Conservation (phyloP, 2,888 invertebrate species). For the Autographa pulchrina region DNA sequence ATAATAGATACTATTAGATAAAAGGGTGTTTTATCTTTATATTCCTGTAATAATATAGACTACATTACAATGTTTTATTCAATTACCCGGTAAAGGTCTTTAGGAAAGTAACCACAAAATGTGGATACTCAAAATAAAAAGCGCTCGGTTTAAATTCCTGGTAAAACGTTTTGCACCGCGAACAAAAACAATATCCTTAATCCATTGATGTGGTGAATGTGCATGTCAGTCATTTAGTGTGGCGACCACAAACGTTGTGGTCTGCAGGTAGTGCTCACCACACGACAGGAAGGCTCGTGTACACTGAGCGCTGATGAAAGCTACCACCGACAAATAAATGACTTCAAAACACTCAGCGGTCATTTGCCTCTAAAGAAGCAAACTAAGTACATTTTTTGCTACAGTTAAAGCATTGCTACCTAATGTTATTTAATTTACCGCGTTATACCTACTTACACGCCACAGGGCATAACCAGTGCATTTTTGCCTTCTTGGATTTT, state of each 20-base stretch:
- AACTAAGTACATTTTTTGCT: not conserved
- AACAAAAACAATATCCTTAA: constrained; percentile 22
- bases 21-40: constrained; percentile 34
- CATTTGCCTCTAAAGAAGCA: not conserved
- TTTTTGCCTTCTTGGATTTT: too few species aligned
- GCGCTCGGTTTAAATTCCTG: constrained; percentile 8
- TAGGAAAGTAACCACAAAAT: constrained; percentile 2
- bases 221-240: constrained; percentile 38
- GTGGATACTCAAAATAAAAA: not conserved
- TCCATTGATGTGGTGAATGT: constrained; percentile 20
- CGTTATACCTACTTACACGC: not conserved
- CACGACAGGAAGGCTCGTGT: not conserved
- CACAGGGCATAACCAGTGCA: too few species aligned
- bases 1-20: constrained; percentile 42
- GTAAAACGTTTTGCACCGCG: constrained; percentile 16
- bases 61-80: not conserved
- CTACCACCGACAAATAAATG: not conserved
- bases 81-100: not conserved
- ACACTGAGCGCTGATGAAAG: not conserved
- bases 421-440: not conserved
- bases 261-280: constrained; percentile 7
- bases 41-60: constrained; percentile 8
- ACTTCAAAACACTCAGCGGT: not conserved
- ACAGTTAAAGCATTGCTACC: not conserved
- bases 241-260: constrained; percentile 48